Conservation (phyloP, 2,888 invertebrate species). For the Nemapogon koenigi region DNA sequence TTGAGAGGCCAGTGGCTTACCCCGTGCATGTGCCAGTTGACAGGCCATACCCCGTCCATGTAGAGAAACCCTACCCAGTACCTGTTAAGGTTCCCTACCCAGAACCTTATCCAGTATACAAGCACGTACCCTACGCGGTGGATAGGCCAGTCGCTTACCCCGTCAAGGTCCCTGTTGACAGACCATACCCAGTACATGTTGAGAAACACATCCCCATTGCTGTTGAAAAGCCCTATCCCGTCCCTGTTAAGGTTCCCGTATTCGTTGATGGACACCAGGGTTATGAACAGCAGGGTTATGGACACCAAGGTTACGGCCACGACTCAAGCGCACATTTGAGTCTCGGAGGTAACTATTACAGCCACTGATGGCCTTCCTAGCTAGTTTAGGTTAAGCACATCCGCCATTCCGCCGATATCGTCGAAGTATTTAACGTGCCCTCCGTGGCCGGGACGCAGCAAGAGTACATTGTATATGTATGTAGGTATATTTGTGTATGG, state of each 20-base stretch:
- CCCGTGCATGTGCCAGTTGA: conserved; percentile 69
- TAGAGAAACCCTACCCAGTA: conserved; percentile 57
- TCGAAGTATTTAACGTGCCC: conserved; percentile 33
- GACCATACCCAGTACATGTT: conserved; percentile 68
- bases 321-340: conserved; percentile 10
- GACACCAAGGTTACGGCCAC: conserved; percentile 18
- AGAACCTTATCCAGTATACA: conserved; percentile 69
- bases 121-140: conserved; percentile 68
- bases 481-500: conserved; percentile 35
- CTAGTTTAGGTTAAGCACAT: conserved; percentile 29
- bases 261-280: conserved; percentile 31
- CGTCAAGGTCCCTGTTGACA: conserved; percentile 71
- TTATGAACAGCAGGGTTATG: conserved; percentile 24
- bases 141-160: conserved; percentile 68
- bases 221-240: conserved; percentile 61
- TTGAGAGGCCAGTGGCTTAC: conserved; percentile 69
- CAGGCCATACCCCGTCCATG: conserved; percentile 65
- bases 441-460: conserved; percentile 47
- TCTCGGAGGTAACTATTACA: conserved; percentile 27
- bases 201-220: conserved; percentile 51
- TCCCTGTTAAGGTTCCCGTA: conserved; percentile 62
- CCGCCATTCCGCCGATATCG: conserved; percentile 26
- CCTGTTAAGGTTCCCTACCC: conserved; percentile 66
- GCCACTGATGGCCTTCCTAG: conserved; percentile 36
- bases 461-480: conserved; percentile 33